Conservation (phyloP, 2,888 invertebrate genomes). For the Drosophila emarginata region DNA sequence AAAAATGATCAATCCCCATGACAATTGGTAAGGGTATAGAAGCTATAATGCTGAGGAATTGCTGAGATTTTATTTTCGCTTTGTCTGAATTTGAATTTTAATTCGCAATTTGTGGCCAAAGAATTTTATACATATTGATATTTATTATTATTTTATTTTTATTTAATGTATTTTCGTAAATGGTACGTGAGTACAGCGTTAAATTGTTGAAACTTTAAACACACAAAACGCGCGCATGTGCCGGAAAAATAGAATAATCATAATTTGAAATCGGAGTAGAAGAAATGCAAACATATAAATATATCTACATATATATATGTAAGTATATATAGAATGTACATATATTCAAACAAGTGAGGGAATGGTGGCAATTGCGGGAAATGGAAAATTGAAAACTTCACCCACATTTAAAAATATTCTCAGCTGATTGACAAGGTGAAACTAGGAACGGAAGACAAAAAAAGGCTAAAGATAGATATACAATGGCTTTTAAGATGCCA, state of each 20-base stretch:
- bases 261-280: constrained; percentile 30
- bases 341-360: neutral
- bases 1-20: no score
- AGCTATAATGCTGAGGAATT: neutral
- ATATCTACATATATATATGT: constrained; percentile 29
- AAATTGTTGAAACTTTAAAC: constrained; percentile 40
- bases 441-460: constrained; percentile 23
- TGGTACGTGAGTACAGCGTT: constrained; percentile 62
- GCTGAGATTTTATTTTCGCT: constrained; percentile 24
- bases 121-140: constrained; percentile 53
- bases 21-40: neutral
- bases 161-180: constrained; percentile 51
- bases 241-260: constrained; percentile 37
- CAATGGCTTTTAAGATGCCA: constrained; percentile 22
- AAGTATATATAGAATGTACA: constrained; percentile 13
- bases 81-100: constrained; percentile 57
- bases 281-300: constrained; percentile 30
- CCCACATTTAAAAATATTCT: constrained; percentile 27
- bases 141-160: constrained; percentile 23
- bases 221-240: constrained; percentile 57
- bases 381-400: constrained; percentile 12
- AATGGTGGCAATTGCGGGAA: neutral
- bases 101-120: constrained; percentile 64
- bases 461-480: constrained; percentile 25
- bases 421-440: constrained; percentile 73